Percentiles rank a stretch among this genome's conserved stretches.
These are phyloP conservation scores for Luscinia megarhynchos DNA, from an alignment of 2,797 vertebrate genomes.

Conservation along the genomic window DNA sequence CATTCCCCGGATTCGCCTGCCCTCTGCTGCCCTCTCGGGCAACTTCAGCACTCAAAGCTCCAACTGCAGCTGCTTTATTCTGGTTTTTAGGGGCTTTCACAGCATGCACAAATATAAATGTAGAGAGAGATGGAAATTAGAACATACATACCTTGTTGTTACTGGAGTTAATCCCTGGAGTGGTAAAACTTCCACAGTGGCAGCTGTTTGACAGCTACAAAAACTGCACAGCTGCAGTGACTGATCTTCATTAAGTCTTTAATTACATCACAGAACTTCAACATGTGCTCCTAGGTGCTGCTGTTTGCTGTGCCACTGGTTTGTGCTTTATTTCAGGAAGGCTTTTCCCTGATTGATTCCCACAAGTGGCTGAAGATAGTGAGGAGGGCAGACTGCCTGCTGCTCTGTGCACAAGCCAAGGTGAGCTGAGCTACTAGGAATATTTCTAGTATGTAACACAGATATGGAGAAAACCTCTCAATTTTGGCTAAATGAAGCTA, in stretches of 20 bases:
- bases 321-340: slow-evolving; percentile 82
- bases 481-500: not conserved
- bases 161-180: not conserved
- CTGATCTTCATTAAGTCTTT: not conserved
- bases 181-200: not conserved
- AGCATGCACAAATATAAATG: not conserved
- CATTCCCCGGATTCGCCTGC: slow-evolving; percentile 38
- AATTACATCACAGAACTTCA: not conserved
- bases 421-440: slow-evolving; percentile 68
- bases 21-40: slow-evolving; percentile 63
- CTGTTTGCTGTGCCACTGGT: not conserved
- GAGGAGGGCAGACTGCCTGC: slow-evolving; percentile 85
- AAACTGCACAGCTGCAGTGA: not conserved
- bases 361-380: slow-evolving; percentile 84
- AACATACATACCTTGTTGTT: not conserved
- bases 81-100: not conserved
- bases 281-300: not conserved
- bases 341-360: slow-evolving; percentile 83
- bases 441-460: not conserved
- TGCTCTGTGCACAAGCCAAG: slow-evolving; percentile 84
- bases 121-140: not conserved
- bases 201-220: not conserved
- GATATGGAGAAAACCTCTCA: not conserved
- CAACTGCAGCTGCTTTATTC: not conserved
- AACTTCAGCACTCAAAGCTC: not conserved